These are phyloP conservation scores for Oxystoma pomonae DNA, from an alignment of 2,888 invertebrate species.

Conservation along the genomic window DNA sequence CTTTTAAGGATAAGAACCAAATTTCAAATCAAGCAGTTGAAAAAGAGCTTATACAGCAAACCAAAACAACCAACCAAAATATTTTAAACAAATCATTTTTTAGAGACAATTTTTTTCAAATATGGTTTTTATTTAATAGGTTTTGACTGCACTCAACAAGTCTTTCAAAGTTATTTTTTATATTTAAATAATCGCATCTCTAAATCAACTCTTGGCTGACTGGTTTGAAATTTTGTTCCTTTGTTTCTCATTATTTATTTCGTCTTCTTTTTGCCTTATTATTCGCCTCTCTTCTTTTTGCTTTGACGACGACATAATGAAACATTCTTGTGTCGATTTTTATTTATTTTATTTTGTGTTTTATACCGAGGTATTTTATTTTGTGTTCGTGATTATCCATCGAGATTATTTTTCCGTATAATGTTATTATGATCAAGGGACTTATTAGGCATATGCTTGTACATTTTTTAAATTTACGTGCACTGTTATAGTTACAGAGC, in stretches of 20 bases:
- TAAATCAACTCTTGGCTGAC: not conserved
- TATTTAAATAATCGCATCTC: not conserved
- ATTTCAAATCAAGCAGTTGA: too few relatives aligned
- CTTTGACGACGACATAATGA: not conserved
- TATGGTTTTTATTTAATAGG: too few relatives aligned
- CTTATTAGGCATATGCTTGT: too few relatives aligned
- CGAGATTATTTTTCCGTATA: not conserved
- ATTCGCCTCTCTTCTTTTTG: not conserved
- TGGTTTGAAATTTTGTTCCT: not conserved
- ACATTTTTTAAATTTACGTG: too few relatives aligned
- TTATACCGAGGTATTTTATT: not conserved
- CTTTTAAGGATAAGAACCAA: too few relatives aligned
- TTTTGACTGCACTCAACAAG: too few relatives aligned
- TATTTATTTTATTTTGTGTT: not conserved
- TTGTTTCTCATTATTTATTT: not conserved
- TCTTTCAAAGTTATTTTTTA: not conserved
- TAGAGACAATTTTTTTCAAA: too few relatives aligned
- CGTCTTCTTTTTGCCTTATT: not conserved
- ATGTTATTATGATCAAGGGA: not conserved
- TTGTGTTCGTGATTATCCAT: not conserved
- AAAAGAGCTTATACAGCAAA: too few relatives aligned
- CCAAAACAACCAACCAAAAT: too few relatives aligned
- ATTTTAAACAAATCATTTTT: too few relatives aligned
- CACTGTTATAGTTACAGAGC: too few relatives aligned
- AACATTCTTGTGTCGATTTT: not conserved